Evolutionary conservation across 2,113 vertebrate species (phyloP).

Genomic region (Uria lomvia): DNA sequence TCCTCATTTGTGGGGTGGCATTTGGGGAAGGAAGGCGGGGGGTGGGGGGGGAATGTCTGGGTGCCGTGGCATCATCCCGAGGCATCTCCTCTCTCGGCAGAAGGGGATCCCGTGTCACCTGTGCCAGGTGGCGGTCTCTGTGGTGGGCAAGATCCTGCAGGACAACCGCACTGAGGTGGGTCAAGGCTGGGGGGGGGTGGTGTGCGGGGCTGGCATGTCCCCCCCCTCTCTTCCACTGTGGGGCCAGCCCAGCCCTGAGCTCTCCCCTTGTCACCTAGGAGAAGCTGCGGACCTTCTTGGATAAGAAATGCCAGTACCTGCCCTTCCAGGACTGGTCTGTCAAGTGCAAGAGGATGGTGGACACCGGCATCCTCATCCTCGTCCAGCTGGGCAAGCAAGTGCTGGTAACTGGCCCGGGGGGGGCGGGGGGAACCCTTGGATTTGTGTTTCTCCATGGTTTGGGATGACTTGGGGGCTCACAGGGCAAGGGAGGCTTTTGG

Average conservation of each 20-base stretch:
- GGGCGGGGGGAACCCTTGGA: too few relatives aligned
- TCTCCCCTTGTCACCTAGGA: slow-evolving; percentile 57
- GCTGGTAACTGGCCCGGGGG: slow-evolving; percentile 73
- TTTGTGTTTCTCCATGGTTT: not conserved
- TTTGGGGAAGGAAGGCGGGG: not conserved
- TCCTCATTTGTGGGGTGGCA: not conserved
- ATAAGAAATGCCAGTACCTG: slow-evolving; percentile 86
- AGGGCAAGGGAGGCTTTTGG: not conserved
- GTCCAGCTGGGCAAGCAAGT: slow-evolving; percentile 84
- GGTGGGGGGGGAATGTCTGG: too few relatives aligned
- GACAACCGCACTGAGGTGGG: slow-evolving; percentile 88
- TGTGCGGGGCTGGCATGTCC: rapidly evolving
- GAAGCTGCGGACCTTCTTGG: slow-evolving; percentile 82
- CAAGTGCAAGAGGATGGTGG: slow-evolving; percentile 86
- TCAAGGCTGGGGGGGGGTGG: rapidly evolving
- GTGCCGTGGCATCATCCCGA: rapidly evolving
- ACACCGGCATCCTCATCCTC: slow-evolving; percentile 82
- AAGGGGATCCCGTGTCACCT: slow-evolving; percentile 85
- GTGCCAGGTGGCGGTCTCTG: slow-evolving; percentile 81
- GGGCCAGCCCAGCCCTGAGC: not conserved
- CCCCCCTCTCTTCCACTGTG: rapidly evolving
- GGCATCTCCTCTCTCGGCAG: slow-evolving; percentile 15
- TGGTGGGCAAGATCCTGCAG: slow-evolving; percentile 82
- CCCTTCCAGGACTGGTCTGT: slow-evolving; percentile 74
- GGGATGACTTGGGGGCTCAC: not conserved